Conservation (phyloP, 2,113 vertebrate species). For the Accipiter virgatus region DNA sequence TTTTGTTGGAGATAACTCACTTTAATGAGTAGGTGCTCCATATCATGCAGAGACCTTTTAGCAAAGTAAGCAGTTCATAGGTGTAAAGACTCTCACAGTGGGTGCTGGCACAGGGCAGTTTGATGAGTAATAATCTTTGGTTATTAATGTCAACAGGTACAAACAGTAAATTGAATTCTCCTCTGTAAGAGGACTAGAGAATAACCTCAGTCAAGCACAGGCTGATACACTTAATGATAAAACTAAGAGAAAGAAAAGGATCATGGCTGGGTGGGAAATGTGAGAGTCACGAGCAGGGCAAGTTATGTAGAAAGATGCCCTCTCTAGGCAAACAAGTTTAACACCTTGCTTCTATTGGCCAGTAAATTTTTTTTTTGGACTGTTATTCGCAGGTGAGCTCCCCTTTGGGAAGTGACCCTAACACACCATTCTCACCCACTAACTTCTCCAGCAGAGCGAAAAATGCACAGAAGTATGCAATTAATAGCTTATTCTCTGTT, state of each 20-base stretch:
- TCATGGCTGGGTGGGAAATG: background rate
- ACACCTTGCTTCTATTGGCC: background rate
- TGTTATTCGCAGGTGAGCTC: background rate
- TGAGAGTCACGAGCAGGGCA: background rate
- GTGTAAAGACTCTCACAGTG: background rate
- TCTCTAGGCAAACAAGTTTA: background rate
- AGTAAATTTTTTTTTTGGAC: background rate
- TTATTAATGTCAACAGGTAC: conserved; percentile 11
- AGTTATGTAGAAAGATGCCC: background rate
- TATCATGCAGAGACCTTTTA: background rate
- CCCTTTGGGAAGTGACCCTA: background rate
- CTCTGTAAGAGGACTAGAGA: background rate
- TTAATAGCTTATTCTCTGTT: background rate
- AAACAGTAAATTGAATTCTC: background rate
- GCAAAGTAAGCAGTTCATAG: background rate
- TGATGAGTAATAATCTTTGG: background rate
- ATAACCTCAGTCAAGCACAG: background rate
- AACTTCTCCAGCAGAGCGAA: background rate
- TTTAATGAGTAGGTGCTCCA: background rate
- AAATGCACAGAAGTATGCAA: background rate
- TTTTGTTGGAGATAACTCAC: background rate
- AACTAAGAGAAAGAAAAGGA: background rate
- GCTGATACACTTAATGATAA: background rate
- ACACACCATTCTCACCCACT: background rate
- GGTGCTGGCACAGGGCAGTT: background rate